A percentile compares a stretch with the other conserved stretches of the same genome.
These are phyloP conservation scores for Aspidiotus rigidus DNA, from an alignment of 2,888 invertebrate species.

Conservation along the genomic window DNA sequence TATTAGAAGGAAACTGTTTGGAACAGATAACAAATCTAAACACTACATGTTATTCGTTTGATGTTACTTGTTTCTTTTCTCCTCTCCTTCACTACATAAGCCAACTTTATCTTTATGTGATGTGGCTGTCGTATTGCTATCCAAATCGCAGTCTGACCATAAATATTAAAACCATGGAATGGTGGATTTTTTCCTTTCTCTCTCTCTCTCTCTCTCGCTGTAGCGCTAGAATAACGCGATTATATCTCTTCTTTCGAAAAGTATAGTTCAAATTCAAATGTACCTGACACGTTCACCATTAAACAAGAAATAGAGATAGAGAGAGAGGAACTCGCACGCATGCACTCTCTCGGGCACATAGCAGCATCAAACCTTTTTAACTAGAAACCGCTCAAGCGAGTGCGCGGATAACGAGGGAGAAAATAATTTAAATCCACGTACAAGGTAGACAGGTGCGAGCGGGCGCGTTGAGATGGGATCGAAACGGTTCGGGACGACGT, in stretches of 20 bases:
- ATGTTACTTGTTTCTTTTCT: neutral
- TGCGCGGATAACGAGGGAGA: constrained; percentile 30
- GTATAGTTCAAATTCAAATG: neutral
- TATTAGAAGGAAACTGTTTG: neutral
- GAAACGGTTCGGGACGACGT: neutral
- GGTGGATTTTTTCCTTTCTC: constrained; percentile 27
- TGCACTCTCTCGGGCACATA: constrained; percentile 15
- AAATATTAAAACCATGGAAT: constrained; percentile 24
- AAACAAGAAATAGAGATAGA: neutral
- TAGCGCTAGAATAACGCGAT: constrained; percentile 7
- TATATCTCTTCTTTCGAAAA: constrained; percentile 12
- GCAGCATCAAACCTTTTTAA: constrained; percentile 29
- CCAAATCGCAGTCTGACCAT: constrained; percentile 28
- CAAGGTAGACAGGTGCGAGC: constrained; percentile 29
- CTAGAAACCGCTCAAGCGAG: constrained; percentile 23
- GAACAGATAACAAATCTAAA: constrained; percentile 2
- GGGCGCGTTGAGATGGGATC: neutral
- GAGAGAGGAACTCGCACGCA: neutral
- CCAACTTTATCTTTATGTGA: too few species aligned
- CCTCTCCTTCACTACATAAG: neutral
- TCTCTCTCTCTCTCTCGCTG: too few species aligned
- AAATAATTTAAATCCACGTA: constrained; percentile 30
- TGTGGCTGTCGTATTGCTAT: neutral
- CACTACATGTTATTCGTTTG: neutral
- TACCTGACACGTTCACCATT: neutral